Conservation (phyloP, 2,888 invertebrate genomes). For the Ischnus inquisitorius region DNA sequence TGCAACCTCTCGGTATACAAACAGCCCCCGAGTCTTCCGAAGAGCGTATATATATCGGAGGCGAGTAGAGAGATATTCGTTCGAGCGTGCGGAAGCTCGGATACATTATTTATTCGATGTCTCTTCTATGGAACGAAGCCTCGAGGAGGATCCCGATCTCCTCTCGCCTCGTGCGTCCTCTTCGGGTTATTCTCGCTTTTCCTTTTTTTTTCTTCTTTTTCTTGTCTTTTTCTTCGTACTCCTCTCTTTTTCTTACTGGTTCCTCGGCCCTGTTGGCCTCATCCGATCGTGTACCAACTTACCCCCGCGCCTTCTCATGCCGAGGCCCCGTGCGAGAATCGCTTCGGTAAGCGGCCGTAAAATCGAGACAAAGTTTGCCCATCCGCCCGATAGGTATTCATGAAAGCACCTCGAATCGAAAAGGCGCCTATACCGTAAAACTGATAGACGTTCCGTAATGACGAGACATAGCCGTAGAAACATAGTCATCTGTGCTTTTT, state of each 20-base stretch:
- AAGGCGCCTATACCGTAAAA: slow-evolving; percentile 28
- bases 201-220: background rate
- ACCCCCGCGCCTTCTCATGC: slow-evolving; percentile 2
- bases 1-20: slow-evolving; percentile 11
- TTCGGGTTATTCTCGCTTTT: slow-evolving; percentile 10
- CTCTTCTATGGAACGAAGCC: slow-evolving; percentile 39
- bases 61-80: background rate
- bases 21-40: background rate
- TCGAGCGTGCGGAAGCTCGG: slow-evolving; percentile 41
- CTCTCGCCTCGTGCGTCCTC: slow-evolving; percentile 13
- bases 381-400: slow-evolving; percentile 54
- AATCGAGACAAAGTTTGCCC: slow-evolving; percentile 65
- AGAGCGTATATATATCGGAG: slow-evolving; percentile 9
- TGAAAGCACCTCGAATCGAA: slow-evolving; percentile 46
- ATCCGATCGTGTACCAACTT: background rate
- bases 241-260: slow-evolving; percentile 27
- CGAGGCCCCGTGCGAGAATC: slow-evolving; percentile 14
- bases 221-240: background rate
- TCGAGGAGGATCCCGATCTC: slow-evolving; percentile 21
- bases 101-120: slow-evolving; percentile 71
- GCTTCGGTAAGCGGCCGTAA: slow-evolving; percentile 57
- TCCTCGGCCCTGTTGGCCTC: background rate
- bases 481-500: slow-evolving; percentile 16
- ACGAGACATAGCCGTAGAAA: slow-evolving; percentile 11
- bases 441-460: slow-evolving; percentile 18